These are phyloP conservation scores for Melanchra persicariae DNA, from an alignment of 2,888 invertebrate species.

Conservation along the genomic window DNA sequence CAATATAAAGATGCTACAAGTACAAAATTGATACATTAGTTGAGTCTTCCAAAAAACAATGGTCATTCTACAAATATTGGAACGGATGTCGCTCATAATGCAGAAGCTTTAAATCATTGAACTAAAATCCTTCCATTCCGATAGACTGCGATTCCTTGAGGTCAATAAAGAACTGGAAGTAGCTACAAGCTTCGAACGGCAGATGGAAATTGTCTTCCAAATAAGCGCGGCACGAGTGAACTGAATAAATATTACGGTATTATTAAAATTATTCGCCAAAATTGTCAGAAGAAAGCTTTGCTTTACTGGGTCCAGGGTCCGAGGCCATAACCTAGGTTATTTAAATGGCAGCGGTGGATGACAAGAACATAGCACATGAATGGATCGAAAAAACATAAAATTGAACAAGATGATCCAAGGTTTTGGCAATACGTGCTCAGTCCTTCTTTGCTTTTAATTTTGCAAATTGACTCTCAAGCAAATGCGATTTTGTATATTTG, in stretches of 20 bases:
- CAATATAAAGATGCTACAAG: neutral
- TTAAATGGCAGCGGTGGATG: conserved; percentile 30
- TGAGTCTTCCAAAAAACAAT: neutral
- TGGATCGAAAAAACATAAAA: neutral
- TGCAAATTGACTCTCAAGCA: conserved; percentile 5
- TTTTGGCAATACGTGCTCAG: conserved; percentile 13
- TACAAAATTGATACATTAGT: neutral
- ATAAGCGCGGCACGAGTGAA: conserved; percentile 37
- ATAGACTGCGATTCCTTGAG: neutral
- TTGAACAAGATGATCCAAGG: neutral
- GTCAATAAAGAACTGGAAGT: conserved; percentile 7
- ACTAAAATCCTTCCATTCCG: neutral
- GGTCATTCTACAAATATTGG: conserved; percentile 1
- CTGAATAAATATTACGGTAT: conserved; percentile 63
- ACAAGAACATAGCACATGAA: conserved; percentile 8
- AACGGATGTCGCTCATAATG: neutral
- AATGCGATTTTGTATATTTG: conserved; percentile 3
- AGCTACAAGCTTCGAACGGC: neutral
- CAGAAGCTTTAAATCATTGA: conserved; percentile 7
- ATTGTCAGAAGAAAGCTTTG: conserved; percentile 53
- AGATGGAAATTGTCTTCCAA: conserved; percentile 52
- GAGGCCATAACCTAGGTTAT: conserved; percentile 35
- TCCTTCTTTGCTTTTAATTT: conserved; percentile 13
- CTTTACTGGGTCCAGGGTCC: conserved; percentile 56
- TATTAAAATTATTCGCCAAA: conserved; percentile 62